phyloP scores from a whole-genome alignment of 2,888 invertebrate genomes.

The Volucella inanis region DNA sequence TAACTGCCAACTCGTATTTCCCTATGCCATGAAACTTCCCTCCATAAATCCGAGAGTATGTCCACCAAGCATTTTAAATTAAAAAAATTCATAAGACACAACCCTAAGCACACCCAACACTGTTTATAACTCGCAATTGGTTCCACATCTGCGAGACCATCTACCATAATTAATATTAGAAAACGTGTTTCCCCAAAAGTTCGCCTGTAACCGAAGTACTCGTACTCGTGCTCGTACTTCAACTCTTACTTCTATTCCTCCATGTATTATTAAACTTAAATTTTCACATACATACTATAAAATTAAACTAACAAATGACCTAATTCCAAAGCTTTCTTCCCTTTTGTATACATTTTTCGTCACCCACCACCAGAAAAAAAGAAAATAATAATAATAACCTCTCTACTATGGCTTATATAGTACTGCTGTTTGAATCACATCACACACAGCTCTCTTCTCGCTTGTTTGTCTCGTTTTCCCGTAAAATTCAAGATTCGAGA shows the following conservation, averaged over 20 bases:
- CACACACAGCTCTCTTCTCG: conserved; percentile 35
- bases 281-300: conserved; percentile 15
- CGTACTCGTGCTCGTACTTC: no score
- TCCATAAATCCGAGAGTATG: no score
- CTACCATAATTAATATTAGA: no score
- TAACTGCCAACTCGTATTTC: no score
- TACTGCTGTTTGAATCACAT: not conserved
- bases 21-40: no score
- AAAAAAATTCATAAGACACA: no score
- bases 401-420: not conserved
- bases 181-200: no score
- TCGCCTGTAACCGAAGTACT: no score
- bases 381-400: not conserved
- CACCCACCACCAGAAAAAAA: not conserved
- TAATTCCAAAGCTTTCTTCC: conserved; percentile 38
- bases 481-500: not conserved
- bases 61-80: no score
- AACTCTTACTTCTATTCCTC: not conserved
- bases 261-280: conserved; percentile 14
- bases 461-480: conserved; percentile 14
- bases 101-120: no score
- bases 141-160: no score
- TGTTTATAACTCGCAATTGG: no score
- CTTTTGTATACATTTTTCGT: conserved; percentile 15
- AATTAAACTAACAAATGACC: conserved; percentile 53